Evolutionary conservation across 2,113 vertebrate genomes (phyloP).

Genomic region (Plecturocebus donacophilus): DNA sequence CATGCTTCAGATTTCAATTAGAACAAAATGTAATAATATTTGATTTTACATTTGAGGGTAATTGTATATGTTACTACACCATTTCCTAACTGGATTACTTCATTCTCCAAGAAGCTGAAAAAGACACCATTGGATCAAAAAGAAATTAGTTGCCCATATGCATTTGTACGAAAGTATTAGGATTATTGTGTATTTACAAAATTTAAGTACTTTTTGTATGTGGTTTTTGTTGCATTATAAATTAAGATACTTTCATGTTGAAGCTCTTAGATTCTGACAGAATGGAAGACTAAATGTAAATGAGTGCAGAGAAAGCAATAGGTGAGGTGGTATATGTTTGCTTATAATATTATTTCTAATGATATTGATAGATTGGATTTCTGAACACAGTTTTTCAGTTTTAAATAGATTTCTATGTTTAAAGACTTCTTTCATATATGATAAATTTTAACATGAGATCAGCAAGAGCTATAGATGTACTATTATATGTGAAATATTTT

Average conservation of each 20-base stretch:
- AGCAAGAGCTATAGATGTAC: slow-evolving; percentile 78
- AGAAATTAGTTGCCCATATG: slow-evolving; percentile 81
- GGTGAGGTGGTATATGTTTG: slow-evolving; percentile 79
- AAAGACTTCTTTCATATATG: slow-evolving; percentile 80
- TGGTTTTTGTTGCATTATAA: slow-evolving; percentile 78
- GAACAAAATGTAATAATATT: slow-evolving; percentile 83
- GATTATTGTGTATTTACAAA: slow-evolving; percentile 86
- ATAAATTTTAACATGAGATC: slow-evolving; percentile 80
- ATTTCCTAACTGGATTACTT: slow-evolving; percentile 78
- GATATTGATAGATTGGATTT: slow-evolving; percentile 75
- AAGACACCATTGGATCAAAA: slow-evolving; percentile 80
- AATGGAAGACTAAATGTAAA: slow-evolving; percentile 87
- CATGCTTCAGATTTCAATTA: slow-evolving; percentile 88
- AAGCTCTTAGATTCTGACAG: slow-evolving; percentile 82
- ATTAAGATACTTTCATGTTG: slow-evolving; percentile 79
- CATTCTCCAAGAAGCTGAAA: slow-evolving; percentile 81
- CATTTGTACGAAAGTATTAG: slow-evolving; percentile 77
- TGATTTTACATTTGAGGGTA: slow-evolving; percentile 80
- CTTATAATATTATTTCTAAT: slow-evolving; percentile 74
- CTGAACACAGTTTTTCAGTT: slow-evolving; percentile 79
- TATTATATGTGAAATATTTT: slow-evolving; percentile 85
- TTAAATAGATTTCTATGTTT: slow-evolving; percentile 83
- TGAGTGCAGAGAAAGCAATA: slow-evolving; percentile 81
- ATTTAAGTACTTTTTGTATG: slow-evolving; percentile 78
- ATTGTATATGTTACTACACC: slow-evolving; percentile 81